These are phyloP conservation scores for Stenotaenia linearis DNA, from an alignment of 2,888 invertebrate species.

Conservation along the genomic window DNA sequence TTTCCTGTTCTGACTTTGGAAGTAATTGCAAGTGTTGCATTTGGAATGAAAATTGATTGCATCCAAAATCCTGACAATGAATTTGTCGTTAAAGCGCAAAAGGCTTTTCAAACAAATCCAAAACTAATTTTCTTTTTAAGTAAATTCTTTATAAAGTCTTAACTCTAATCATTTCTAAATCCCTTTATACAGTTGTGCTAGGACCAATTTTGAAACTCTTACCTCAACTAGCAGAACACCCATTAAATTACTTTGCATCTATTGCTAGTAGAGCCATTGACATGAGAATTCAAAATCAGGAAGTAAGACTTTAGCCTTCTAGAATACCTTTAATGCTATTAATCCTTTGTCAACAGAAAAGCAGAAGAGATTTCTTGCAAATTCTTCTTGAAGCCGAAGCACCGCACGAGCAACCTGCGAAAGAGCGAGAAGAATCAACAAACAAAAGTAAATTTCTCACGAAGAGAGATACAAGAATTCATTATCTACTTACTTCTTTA, in stretches of 20 bases:
- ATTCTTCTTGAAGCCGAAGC: constrained; percentile 15
- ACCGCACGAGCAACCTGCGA: not conserved
- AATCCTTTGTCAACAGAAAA: not conserved
- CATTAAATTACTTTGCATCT: not conserved
- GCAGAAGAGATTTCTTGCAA: constrained; percentile 31
- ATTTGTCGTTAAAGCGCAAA: not conserved
- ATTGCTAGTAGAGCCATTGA: not conserved
- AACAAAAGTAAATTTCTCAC: not conserved
- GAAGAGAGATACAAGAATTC: too few species aligned
- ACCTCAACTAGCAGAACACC: not conserved
- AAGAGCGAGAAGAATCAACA: not conserved
- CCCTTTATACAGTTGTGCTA: not conserved
- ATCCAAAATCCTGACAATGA: not conserved
- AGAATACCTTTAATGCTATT: not conserved
- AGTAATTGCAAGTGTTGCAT: constrained; percentile 8
- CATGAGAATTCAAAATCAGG: not conserved
- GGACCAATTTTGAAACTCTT: not conserved
- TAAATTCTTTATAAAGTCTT: not conserved
- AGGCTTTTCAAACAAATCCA: not conserved
- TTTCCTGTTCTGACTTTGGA: not conserved
- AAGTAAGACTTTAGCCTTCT: not conserved
- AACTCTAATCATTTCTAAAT: too few species aligned
- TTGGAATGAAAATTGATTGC: not conserved
- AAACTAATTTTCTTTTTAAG: not conserved
- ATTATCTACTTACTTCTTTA: too few species aligned